phyloP scores from a whole-genome alignment of 2,888 invertebrate species.

The Siphlonurus alternatus region DNA sequence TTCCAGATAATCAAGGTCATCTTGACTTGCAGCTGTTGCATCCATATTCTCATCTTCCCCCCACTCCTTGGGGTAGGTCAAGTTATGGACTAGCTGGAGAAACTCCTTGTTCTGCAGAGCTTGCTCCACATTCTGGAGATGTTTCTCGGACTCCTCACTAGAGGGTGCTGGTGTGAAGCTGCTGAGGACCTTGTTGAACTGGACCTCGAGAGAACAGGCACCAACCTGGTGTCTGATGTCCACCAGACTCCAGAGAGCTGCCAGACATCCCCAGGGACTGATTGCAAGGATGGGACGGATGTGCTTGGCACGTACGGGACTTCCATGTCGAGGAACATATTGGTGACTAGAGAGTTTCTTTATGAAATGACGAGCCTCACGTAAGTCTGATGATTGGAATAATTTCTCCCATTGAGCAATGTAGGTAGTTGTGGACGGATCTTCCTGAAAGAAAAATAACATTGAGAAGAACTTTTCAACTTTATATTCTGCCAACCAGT shows the following conservation, averaged over 20 bases:
- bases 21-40: not conserved
- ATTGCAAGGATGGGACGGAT: constrained; percentile 10
- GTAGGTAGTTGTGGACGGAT: not conserved
- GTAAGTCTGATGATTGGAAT: not conserved
- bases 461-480: too few relatives aligned
- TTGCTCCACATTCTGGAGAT: constrained; percentile 6
- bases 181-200: not conserved
- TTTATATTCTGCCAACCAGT: too few relatives aligned
- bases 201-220: not conserved
- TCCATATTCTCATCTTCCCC: not conserved
- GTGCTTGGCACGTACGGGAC: not conserved
- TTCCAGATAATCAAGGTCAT: constrained; percentile 8
- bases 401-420: not conserved
- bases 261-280: constrained; percentile 13
- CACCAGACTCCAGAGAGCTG: constrained; percentile 11
- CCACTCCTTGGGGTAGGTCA: constrained; percentile 7
- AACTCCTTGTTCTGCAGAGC: constrained; percentile 10
- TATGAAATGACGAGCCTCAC: not conserved
- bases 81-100: constrained; percentile 8
- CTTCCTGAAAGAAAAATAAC: not conserved
- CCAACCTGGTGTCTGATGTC: constrained; percentile 2
- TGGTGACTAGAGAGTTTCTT: not conserved
- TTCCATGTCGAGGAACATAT: not conserved
- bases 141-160: not conserved
- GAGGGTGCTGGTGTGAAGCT: not conserved